Base-by-base conservation (phyloP, 2,888 invertebrate genomes). In the Drosophila borealis region DNA sequence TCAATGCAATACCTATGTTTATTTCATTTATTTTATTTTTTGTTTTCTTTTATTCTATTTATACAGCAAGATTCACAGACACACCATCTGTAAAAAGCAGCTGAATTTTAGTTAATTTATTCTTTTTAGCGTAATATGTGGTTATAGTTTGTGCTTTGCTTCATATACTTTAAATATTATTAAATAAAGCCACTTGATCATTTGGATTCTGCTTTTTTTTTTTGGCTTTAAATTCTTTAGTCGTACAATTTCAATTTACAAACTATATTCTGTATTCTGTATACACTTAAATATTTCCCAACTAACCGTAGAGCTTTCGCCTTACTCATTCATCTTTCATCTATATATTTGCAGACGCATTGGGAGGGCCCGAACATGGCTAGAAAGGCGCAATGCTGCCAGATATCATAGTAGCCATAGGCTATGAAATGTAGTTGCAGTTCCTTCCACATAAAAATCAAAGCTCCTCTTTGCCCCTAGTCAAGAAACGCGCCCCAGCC, bases 341-440 rank as follows among this genome's bases (percentile, higher is more conserved):
- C 80, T 89, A 80, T 89, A 71, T 89, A 89, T 84, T 89, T 89
- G 70, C 89, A 89, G 89, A 88, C 84, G 70, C 78, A 78, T 86
- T 88, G 81, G 86, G 88, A 83, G 76, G 68, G 80, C 63, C 88
- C 80, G 64, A 74, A 61, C 73, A 71, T 81, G 78, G 66, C 89
- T 76, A 84, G 90, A 77, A 89, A 71, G 81, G 90, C 90, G 60
- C 90, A 89, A 84, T 89, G 89, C 86, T 89, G 89, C 72, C 81
- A 82, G 72, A 78, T 90, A 82, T 90, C 89, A 74, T 89, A 89
- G 90, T 90, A 84, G 48, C 62, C 51, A 46, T 73, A 74, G 60
- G 59, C 76, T 72, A 68, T 68, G 61, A 73, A 72, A 51, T 78
- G 33, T 75, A 75, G 65, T 70, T 63, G 59, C 67, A 82, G 88